Evolutionary conservation across 2,113 vertebrate genomes (phyloP).

Genomic region (Rhinolophus ferrumequinum): DNA sequence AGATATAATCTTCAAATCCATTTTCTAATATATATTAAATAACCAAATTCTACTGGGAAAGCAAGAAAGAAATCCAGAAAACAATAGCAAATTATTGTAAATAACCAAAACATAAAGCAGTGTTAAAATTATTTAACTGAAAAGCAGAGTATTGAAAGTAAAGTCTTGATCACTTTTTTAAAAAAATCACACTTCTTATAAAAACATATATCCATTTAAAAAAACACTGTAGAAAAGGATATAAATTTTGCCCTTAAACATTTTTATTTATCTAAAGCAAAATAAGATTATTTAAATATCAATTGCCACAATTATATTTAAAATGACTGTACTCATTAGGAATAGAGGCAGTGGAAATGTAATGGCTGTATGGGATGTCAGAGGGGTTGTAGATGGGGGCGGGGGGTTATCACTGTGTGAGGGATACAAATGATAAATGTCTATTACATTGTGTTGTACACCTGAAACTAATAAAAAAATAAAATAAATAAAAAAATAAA

Average conservation of each 20-base stretch:
- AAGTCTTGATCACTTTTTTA: neutral
- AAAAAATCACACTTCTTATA: neutral
- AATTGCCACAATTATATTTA: neutral
- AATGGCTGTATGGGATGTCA: too few species aligned
- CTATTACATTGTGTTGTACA: too few species aligned
- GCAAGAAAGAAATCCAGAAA: neutral
- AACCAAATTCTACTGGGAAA: neutral
- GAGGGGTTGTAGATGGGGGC: too few species aligned
- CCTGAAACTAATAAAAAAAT: too few species aligned
- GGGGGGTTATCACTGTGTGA: too few species aligned
- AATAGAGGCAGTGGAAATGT: too few species aligned
- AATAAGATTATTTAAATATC: neutral
- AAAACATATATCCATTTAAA: neutral
- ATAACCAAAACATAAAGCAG: neutral
- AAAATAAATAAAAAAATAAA: neutral
- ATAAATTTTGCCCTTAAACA: neutral
- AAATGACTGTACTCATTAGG: neutral
- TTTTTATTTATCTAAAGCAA: slow-evolving; percentile 5
- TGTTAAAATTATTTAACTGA: neutral
- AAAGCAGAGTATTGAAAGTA: neutral
- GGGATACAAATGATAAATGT: too few species aligned
- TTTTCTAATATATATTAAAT: neutral
- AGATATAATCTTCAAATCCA: neutral
- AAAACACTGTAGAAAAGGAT: neutral
- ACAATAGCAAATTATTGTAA: neutral